A percentile compares a stretch with the other conserved stretches of the same genome.
These are phyloP conservation scores for Trilocha varians DNA, from an alignment of 2,888 invertebrate species.

Conservation along the genomic window DNA sequence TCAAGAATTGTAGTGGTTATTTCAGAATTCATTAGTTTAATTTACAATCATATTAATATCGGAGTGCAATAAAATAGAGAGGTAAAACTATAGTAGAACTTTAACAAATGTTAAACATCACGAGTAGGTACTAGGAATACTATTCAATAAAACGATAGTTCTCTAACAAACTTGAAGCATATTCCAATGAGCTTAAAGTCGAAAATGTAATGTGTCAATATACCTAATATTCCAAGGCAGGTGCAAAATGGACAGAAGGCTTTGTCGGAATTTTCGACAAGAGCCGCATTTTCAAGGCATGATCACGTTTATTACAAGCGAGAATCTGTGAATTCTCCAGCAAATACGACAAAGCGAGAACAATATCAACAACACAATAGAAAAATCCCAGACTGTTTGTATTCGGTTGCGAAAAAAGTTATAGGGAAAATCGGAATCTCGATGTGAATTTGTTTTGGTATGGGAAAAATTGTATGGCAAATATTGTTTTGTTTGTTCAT, in stretches of 20 bases:
- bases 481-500: not conserved
- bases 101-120: too few species aligned
- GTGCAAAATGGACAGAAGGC: constrained; percentile 37
- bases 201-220: not conserved
- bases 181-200: not conserved
- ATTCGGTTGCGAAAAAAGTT: constrained; percentile 10
- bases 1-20: too few species aligned
- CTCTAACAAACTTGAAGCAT: not conserved
- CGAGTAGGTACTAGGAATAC: too few species aligned
- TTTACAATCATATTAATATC: too few species aligned
- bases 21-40: too few species aligned
- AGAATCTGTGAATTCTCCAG: constrained; percentile 25
- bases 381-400: constrained; percentile 14
- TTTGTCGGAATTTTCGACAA: constrained; percentile 39
- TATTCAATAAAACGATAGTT: too few species aligned
- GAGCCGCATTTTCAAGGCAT: constrained; percentile 21
- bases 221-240: constrained; percentile 31
- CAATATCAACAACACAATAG: constrained; percentile 17
- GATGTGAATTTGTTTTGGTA: not conserved
- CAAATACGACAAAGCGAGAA: constrained; percentile 16
- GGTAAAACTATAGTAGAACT: too few species aligned
- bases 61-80: too few species aligned
- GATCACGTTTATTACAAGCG: constrained; percentile 30
- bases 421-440: constrained; percentile 5
- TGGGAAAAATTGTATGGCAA: constrained; percentile 6